These are phyloP conservation scores for Anthopleura xanthogrammica DNA, from an alignment of 92 coral and sea anemone genomes.

Conservation along the genomic window DNA sequence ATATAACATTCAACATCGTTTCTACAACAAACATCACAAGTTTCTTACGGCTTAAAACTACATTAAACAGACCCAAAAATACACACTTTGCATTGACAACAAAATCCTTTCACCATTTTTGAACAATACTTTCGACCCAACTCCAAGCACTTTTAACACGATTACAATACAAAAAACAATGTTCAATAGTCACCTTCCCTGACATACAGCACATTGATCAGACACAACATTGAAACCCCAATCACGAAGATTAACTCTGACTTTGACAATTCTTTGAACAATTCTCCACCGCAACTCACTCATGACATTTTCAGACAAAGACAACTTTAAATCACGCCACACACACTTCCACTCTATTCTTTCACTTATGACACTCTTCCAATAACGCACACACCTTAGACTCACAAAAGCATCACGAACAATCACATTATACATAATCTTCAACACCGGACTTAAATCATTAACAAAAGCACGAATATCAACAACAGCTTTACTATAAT, in stretches of 20 bases:
- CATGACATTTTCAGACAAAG: not conserved
- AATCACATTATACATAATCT: not conserved
- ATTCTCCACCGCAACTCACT: not conserved
- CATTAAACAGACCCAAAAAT: not conserved
- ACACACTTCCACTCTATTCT: not conserved
- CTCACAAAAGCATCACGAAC: not conserved
- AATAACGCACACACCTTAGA: not conserved
- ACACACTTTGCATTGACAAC: not conserved
- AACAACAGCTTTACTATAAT: not conserved
- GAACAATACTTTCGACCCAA: not conserved
- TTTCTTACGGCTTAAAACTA: not conserved
- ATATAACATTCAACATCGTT: not conserved
- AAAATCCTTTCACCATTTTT: not conserved
- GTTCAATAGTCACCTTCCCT: not conserved
- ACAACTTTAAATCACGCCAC: not conserved
- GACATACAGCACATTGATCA: not conserved
- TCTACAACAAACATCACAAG: not conserved
- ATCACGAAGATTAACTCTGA: not conserved
- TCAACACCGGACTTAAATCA: too few relatives aligned
- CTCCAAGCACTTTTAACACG: not conserved
- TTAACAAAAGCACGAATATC: not conserved
- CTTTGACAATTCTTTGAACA: not conserved
- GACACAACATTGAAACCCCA: not conserved
- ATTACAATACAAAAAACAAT: not conserved
- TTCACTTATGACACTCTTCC: not conserved